Conservation (phyloP, 2,797 vertebrate species). For the Cossypha heuglini region DNA sequence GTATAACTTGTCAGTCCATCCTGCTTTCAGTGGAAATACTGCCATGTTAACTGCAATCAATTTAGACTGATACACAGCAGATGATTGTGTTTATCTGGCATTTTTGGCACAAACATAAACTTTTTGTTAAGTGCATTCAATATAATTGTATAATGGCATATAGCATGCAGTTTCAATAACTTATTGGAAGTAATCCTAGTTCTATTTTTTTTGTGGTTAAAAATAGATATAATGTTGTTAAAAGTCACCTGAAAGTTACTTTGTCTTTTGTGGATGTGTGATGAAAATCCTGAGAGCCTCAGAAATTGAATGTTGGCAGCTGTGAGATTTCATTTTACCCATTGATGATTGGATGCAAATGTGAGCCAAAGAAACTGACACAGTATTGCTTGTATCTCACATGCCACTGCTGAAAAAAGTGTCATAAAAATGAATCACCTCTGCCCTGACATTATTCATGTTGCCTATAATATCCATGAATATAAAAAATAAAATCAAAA, state of each 20-base stretch:
- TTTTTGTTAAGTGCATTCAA: conserved; percentile 12
- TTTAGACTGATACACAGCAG: not conserved
- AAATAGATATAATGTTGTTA: not conserved
- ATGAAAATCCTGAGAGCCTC: not conserved
- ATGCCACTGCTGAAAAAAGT: not conserved
- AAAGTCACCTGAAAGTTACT: not conserved
- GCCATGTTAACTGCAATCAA: not conserved
- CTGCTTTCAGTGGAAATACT: not conserved
- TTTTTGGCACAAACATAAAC: not conserved
- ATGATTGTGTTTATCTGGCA: not conserved
- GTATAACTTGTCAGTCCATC: not conserved
- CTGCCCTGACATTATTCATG: not conserved
- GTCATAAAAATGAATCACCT: conserved; percentile 31
- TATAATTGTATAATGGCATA: conserved; percentile 6
- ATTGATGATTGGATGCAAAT: not conserved
- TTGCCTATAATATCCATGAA: not conserved
- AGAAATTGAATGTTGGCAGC: conserved; percentile 1
- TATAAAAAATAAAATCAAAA: not conserved
- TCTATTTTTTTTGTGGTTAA: not conserved
- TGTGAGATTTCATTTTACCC: conserved; percentile 21
- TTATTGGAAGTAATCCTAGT: not conserved
- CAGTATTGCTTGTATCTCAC: not conserved
- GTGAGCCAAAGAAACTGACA: not conserved
- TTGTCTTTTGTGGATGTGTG: not conserved
- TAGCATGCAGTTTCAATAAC: not conserved